Evolutionary conservation across 2,113 vertebrate species (phyloP), one percentile per base, ranked within the genome.

Genomic region (Scomber colias): DNA sequence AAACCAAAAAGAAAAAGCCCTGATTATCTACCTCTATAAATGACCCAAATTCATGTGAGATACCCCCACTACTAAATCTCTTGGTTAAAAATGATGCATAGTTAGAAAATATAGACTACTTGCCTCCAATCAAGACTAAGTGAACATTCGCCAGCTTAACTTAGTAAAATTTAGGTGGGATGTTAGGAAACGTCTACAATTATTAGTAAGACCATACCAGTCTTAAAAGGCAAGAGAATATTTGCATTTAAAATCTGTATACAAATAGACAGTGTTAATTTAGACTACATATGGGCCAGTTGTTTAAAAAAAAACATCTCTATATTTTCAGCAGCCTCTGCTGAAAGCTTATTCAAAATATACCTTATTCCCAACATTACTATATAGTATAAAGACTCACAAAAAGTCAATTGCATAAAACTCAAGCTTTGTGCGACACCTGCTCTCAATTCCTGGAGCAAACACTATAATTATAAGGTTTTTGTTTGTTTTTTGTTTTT

Each of bases 81-180:
- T 90, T 84, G 70, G 83, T 92, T 94, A 93, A 90, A 93, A 94
- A 92, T 45, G 19, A 95, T 95, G 94, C 95, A 95, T 95, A 95
- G 95, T 92, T 94, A 91, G 85, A 92, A 93, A 89, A 92, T 87
- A 87, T 89, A 90, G 84, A 86, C 89, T 87, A 84, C 69, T 88
- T 53, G 49, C 82, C 89, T 87, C 87, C 85, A 80, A 89, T 87
- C 85, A 85, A 79, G 68, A 87, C 83, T 71, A 89, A 31, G 62
- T 66, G 55, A 82, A 90, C 87, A 90, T 83, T 81, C 71, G 75
- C 89, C 84, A 69, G 80, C 85, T 92, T 89, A 77, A 90, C 76
- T 71, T 87, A 77, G 86, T 85, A 82, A 83, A 86, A 87, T 65
- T 66, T 15, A 82, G 57, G 64, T 71, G 68, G 83, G 83, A 81